These are phyloP conservation scores for Podarcis siculus DNA, from an alignment of 2,797 vertebrate genomes.

Conservation along the genomic window DNA sequence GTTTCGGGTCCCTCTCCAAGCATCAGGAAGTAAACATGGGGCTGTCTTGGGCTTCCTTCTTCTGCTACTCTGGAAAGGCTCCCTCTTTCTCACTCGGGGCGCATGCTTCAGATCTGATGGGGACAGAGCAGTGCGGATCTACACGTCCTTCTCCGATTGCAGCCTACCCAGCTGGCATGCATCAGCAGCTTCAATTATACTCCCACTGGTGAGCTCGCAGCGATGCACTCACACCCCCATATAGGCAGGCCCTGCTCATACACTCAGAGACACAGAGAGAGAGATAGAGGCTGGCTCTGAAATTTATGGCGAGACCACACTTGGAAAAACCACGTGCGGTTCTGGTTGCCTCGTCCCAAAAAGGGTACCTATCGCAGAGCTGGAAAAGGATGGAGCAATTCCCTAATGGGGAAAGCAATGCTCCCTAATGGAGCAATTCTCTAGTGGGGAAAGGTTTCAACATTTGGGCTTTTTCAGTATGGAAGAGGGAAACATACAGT, in stretches of 20 bases:
- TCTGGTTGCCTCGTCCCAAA: too few relatives aligned
- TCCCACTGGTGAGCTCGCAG: neutral
- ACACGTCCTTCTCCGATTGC: neutral
- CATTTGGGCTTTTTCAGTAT: neutral
- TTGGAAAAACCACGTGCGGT: too few relatives aligned
- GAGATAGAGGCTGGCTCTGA: neutral
- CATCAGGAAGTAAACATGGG: neutral
- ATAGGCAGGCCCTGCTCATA: neutral
- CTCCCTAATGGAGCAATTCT: too few relatives aligned
- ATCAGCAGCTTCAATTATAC: conserved; percentile 20
- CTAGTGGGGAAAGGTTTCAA: too few relatives aligned
- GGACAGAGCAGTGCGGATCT: neutral
- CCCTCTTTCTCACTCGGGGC: neutral
- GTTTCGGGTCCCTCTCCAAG: neutral
- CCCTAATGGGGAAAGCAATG: too few relatives aligned
- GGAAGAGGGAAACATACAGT: neutral
- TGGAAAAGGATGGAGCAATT: too few relatives aligned
- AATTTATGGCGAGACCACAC: too few relatives aligned
- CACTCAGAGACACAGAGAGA: neutral
- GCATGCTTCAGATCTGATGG: neutral
- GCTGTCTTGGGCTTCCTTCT: too few relatives aligned
- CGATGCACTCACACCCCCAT: neutral
- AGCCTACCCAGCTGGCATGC: neutral
- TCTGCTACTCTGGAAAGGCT: neutral
- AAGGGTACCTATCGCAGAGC: too few relatives aligned